Evolutionary conservation across 2,113 vertebrate genomes (phyloP).

Genomic region (Hyperoodon ampullatus): DNA sequence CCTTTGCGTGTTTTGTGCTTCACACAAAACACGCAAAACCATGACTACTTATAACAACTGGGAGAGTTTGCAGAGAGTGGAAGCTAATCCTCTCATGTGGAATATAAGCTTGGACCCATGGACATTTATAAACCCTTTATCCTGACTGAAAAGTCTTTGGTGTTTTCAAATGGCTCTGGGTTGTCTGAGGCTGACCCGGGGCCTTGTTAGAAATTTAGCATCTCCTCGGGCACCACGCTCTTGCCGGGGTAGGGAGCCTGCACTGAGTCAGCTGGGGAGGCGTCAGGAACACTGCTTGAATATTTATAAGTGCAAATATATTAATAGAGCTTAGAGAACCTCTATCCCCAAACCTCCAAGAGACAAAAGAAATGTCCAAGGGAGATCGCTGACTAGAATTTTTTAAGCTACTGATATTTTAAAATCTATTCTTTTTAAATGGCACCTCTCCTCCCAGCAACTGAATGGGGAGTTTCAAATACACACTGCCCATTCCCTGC

Average conservation of each 20-base stretch:
- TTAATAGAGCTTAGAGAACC: constrained; percentile 73
- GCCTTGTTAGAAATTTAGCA: constrained; percentile 51
- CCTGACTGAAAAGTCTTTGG: constrained; percentile 40
- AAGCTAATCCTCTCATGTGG: constrained; percentile 58
- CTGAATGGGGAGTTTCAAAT: constrained; percentile 63
- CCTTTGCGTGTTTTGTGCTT: not conserved
- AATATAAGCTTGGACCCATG: constrained; percentile 65
- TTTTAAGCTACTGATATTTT: constrained; percentile 74
- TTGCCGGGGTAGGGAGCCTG: not conserved
- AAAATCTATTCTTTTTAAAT: constrained; percentile 77
- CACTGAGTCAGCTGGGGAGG: not conserved
- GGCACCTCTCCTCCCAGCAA: constrained; percentile 48
- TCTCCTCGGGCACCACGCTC: not conserved
- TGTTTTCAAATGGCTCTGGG: constrained; percentile 63
- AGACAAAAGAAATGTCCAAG: constrained; percentile 74
- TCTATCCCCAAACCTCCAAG: constrained; percentile 52
- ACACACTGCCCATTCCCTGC: not conserved
- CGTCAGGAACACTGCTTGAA: constrained; percentile 18
- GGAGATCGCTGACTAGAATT: constrained; percentile 63
- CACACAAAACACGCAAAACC: constrained; percentile 50
- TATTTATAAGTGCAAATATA: constrained; percentile 75
- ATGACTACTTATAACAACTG: constrained; percentile 6
- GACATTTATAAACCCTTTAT: constrained; percentile 63
- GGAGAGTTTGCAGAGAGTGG: constrained; percentile 45
- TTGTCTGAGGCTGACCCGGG: constrained; percentile 47